phyloP scores from a whole-genome alignment of 1,140 invertebrate species.

The Zaprionus capensis region DNA sequence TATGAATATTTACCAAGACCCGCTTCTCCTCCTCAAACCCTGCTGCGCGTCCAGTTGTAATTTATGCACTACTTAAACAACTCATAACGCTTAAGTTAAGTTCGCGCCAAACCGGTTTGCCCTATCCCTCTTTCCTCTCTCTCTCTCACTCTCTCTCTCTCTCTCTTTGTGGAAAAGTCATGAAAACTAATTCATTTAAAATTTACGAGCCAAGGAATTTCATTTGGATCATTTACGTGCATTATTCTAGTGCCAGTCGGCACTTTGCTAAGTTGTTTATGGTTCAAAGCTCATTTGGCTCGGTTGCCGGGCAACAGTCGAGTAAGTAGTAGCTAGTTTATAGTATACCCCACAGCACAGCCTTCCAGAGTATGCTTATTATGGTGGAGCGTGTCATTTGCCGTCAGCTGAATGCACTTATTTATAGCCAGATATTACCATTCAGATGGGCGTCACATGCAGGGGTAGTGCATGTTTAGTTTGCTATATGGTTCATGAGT shows the following conservation, averaged over 20 bases:
- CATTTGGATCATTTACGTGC: conserved; percentile 56
- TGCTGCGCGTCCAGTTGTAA: not conserved
- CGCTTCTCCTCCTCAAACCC: not conserved
- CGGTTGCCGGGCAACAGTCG: conserved; percentile 28
- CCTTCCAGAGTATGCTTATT: not conserved
- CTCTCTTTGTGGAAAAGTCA: conserved; percentile 34
- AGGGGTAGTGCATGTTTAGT: not conserved
- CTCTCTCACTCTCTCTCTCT: not conserved
- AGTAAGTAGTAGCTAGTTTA: not conserved
- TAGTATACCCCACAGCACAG: not conserved
- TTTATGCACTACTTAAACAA: conserved; percentile 50
- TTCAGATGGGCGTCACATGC: not conserved
- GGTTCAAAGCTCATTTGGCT: conserved; percentile 16
- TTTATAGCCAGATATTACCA: conserved; percentile 4
- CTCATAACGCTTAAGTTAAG: conserved; percentile 24
- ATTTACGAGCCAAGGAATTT: conserved; percentile 67
- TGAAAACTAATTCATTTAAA: conserved; percentile 81
- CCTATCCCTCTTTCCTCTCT: not conserved
- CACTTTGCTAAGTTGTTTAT: conserved; percentile 60
- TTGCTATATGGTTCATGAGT: not conserved
- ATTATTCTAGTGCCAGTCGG: conserved; percentile 18
- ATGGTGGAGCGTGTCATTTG: conserved; percentile 6
- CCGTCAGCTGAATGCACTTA: not conserved
- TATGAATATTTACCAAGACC: conserved; percentile 10
- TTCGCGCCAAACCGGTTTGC: not conserved